Evolutionary conservation across 1,140 invertebrate species (phyloP).

Genomic region (Oncopodura yosiiana): DNA sequence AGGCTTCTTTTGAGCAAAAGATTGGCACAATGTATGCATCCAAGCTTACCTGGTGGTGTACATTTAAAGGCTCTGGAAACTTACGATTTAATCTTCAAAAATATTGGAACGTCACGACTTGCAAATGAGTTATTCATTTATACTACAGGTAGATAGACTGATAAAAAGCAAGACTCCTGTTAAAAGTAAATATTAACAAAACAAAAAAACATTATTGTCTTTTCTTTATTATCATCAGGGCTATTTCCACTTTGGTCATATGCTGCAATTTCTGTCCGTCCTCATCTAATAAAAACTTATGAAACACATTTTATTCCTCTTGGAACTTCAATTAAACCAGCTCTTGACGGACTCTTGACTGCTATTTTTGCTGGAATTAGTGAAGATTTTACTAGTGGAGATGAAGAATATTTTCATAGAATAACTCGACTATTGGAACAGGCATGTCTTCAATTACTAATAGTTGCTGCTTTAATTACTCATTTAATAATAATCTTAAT

Average conservation of each 20-base stretch:
- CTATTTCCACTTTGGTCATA: conserved; percentile 80
- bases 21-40: conserved; percentile 90
- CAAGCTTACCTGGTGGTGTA: conserved; percentile 78
- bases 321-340: conserved; percentile 66
- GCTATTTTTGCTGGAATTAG: conserved; percentile 78
- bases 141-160: conserved; percentile 51
- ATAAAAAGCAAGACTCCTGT: neutral
- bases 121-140: conserved; percentile 81
- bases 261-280: conserved; percentile 81
- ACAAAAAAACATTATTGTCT: conserved; percentile 23
- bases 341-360: conserved; percentile 74
- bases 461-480: too few relatives aligned
- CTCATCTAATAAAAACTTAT: conserved; percentile 71
- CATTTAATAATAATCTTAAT: too few relatives aligned
- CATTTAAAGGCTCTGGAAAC: conserved; percentile 89
- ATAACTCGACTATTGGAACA: too few relatives aligned
- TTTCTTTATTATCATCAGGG: conserved; percentile 47
- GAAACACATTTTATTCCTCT: conserved; percentile 86
- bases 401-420: too few relatives aligned
- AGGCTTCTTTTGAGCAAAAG: conserved; percentile 84
- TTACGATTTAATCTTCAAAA: conserved; percentile 87
- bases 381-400: too few relatives aligned
- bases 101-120: conserved; percentile 71
- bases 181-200: conserved; percentile 2
- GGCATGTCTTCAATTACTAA: too few relatives aligned